Evolutionary conservation across 2,113 vertebrate species (phyloP).

Genomic region (Sarotherodon lohbergeri): DNA sequence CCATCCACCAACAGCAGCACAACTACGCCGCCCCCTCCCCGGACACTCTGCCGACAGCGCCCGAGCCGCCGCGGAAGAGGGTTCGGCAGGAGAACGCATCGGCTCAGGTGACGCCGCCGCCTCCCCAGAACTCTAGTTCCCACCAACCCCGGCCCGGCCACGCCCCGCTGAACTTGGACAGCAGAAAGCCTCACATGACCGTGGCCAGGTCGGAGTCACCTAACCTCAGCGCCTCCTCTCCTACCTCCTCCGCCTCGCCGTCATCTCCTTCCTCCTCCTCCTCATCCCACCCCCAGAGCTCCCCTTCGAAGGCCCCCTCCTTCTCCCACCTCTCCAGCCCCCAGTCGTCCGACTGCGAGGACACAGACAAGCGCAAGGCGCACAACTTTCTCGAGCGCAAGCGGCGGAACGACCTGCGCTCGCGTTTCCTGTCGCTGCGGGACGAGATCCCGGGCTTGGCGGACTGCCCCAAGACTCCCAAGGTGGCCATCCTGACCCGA

Average conservation of each 20-base stretch:
- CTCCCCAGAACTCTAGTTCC: slow-evolving; percentile 46
- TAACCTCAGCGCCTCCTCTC: slow-evolving; percentile 27
- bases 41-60: slow-evolving; percentile 54
- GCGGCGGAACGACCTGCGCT: slow-evolving; percentile 90
- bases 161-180: slow-evolving; percentile 52
- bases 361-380: slow-evolving; percentile 89
- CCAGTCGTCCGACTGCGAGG: slow-evolving; percentile 87
- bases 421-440: slow-evolving; percentile 85
- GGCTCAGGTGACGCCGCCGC: slow-evolving; percentile 20
- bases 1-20: slow-evolving; percentile 96
- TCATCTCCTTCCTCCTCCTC: slow-evolving; percentile 34
- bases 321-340: slow-evolving; percentile 63
- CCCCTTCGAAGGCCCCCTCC: slow-evolving; percentile 28
- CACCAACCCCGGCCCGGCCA: slow-evolving; percentile 42
- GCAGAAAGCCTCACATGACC: slow-evolving; percentile 9
- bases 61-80: slow-evolving; percentile 64
- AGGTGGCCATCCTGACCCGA: slow-evolving; percentile 92
- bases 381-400: slow-evolving; percentile 95
- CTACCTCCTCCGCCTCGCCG: slow-evolving; percentile 36
- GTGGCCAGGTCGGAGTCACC: slow-evolving; percentile 30
- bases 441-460: slow-evolving; percentile 89
- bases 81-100: slow-evolving; percentile 44
- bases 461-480: slow-evolving; percentile 88
- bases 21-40: slow-evolving; percentile 93
- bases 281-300: slow-evolving; percentile 21